These are phyloP conservation scores for Moxostoma hubbsi DNA, from an alignment of 2,797 vertebrate species.

Conservation along the genomic window DNA sequence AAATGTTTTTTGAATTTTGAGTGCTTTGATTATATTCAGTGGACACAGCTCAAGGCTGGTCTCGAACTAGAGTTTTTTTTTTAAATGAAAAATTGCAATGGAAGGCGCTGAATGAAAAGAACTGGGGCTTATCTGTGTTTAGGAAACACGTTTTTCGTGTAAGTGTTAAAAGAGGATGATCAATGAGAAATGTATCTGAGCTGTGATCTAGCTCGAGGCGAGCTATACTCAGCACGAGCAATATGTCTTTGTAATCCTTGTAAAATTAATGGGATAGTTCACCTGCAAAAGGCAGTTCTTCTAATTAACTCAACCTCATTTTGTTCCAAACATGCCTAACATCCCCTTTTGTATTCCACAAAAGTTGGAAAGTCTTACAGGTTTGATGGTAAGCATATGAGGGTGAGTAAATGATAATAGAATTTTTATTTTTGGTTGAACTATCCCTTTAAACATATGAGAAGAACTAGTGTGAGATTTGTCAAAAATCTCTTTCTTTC, in stretches of 20 bases:
- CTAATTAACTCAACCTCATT: too few relatives aligned
- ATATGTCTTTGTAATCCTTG: too few relatives aligned
- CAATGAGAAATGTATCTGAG: conserved; percentile 21
- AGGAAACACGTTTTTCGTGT: not conserved
- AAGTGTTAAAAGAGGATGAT: not conserved
- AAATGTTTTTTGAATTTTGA: not conserved
- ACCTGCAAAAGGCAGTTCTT: too few relatives aligned
- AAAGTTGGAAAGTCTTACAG: too few relatives aligned
- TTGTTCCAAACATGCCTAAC: too few relatives aligned
- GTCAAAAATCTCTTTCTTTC: not conserved
- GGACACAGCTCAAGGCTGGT: conserved; percentile 15
- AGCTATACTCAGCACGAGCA: not conserved
- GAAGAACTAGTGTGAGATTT: conserved; percentile 24
- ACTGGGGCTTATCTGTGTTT: not conserved
- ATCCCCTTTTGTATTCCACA: too few relatives aligned
- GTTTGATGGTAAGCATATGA: too few relatives aligned
- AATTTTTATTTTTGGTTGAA: too few relatives aligned
- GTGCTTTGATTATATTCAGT: not conserved
- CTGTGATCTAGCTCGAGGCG: conserved; percentile 17
- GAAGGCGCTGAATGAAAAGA: not conserved
- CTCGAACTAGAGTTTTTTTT: not conserved
- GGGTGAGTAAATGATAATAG: too few relatives aligned
- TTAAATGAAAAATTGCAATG: not conserved
- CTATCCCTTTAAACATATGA: not conserved
- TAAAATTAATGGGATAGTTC: too few relatives aligned